Conservation (phyloP, 2,113 vertebrate species). For the Hippopotamus amphibius region DNA sequence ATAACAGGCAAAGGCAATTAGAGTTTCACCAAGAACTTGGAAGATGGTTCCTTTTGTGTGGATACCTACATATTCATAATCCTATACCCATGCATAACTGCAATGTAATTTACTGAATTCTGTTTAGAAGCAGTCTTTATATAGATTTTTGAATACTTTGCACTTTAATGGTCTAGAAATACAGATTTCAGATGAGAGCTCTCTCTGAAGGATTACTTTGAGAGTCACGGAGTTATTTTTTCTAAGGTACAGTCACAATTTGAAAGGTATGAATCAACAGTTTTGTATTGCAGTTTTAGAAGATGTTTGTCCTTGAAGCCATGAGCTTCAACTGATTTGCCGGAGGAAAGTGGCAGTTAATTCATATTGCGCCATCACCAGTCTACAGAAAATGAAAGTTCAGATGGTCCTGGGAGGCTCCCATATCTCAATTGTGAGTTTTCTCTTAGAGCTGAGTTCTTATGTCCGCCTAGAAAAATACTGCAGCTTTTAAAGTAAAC, state of each 20-base stretch:
- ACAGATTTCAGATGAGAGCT: slow-evolving; percentile 53
- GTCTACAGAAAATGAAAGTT: neutral
- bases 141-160: slow-evolving; percentile 67
- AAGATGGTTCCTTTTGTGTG: slow-evolving; percentile 39
- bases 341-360: neutral
- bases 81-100: neutral
- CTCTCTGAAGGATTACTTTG: slow-evolving; percentile 61
- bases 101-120: slow-evolving; percentile 55
- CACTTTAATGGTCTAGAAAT: slow-evolving; percentile 65
- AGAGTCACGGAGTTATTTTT: slow-evolving; percentile 14
- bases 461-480: neutral
- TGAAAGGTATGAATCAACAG: neutral
- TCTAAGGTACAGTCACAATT: neutral
- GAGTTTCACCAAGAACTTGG: slow-evolving; percentile 63
- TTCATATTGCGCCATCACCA: neutral
- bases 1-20: neutral
- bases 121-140: slow-evolving; percentile 71
- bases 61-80: neutral
- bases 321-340: neutral
- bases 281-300: neutral
- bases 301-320: neutral
- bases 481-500: neutral
- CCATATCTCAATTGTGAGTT: neutral
- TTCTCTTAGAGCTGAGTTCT: slow-evolving; percentile 14
- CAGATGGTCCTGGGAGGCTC: neutral